Conservation (phyloP, 2,113 vertebrate species). For the Andinoacara biseriatus region DNA sequence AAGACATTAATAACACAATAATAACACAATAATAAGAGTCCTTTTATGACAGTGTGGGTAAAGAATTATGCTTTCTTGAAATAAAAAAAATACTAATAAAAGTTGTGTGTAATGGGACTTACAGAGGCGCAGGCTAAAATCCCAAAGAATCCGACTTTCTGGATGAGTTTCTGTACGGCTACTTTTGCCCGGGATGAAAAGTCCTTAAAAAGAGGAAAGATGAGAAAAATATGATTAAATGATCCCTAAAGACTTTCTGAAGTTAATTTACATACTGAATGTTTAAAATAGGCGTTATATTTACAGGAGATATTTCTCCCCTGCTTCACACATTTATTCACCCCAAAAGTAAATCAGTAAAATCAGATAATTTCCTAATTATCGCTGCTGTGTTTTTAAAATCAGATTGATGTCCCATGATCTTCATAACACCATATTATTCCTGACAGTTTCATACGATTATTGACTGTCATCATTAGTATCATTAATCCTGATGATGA, state of each 20-base stretch:
- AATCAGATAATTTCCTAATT: neutral
- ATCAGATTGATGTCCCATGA: neutral
- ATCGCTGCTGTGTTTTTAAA: neutral
- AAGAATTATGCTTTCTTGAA: neutral
- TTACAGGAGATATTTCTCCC: neutral
- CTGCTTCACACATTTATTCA: neutral
- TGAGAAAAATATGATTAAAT: neutral
- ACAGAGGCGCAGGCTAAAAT: constrained; percentile 90
- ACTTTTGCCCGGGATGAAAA: constrained; percentile 84
- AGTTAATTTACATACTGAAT: neutral
- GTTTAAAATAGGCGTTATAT: neutral
- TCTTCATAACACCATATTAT: neutral
- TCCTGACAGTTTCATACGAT: neutral
- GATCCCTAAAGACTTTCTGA: neutral
- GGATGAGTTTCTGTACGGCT: constrained; percentile 87
- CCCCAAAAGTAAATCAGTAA: neutral
- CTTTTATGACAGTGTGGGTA: neutral
- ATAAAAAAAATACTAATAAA: neutral
- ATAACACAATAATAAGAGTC: neutral
- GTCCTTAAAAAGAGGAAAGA: constrained; percentile 73
- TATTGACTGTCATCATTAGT: neutral
- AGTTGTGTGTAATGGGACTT: constrained; percentile 66
- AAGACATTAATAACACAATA: neutral
- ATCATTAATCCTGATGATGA: neutral
- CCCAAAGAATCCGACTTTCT: constrained; percentile 89